Evolutionary conservation across 2,888 invertebrate genomes (phyloP), one percentile per base, ranked within the genome.

Genomic region (Cephus spinipes): DNA sequence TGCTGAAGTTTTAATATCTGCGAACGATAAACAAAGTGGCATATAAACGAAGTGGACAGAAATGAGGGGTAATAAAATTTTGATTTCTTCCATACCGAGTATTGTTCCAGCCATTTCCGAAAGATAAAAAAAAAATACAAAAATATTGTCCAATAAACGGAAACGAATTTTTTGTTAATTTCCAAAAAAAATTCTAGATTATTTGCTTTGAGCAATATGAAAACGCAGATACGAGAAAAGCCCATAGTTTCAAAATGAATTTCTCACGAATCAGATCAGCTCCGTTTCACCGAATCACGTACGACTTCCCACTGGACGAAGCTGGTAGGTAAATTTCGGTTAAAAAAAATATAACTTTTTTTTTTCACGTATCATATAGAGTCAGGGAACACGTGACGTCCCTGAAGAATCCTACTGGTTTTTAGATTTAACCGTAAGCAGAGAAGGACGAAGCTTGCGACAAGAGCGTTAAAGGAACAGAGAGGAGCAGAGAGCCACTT

Each of bases 11-110:
- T 88, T 88, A 88, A 88, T 88, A 88, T 88, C 86, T 86, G 85
- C 84, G 84, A 88, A 87, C 88, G 87, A 87, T 88, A 88, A 88
- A 88, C 87, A 88, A 88, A 88, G 87, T 88, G 87, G 85, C 83
- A 87, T 83, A 31, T 85, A 87, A 88, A 88, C 88, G 88, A 88
- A 88, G 88, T 88, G 88, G 88, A 87, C 86, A 85, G 83, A 85
- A 80, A 78, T 83, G 83, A 83, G 80, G 81, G 81, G 88, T 86
- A 88, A 88, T 88, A 88, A 88, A 85, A 88, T 86, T 88, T 86
- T 83, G 78, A 83, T 83, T 77, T 81, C 55, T 55, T 55, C 55
- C 55, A 55, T 55, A 23, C 55, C 55, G 55, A 55, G 55, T 23
- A 55, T 55, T 55, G 55, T 55, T 55, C 55, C 23, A 55, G 0